Conservation (phyloP, 2,113 vertebrate species). For the Aepyceros melampus region DNA sequence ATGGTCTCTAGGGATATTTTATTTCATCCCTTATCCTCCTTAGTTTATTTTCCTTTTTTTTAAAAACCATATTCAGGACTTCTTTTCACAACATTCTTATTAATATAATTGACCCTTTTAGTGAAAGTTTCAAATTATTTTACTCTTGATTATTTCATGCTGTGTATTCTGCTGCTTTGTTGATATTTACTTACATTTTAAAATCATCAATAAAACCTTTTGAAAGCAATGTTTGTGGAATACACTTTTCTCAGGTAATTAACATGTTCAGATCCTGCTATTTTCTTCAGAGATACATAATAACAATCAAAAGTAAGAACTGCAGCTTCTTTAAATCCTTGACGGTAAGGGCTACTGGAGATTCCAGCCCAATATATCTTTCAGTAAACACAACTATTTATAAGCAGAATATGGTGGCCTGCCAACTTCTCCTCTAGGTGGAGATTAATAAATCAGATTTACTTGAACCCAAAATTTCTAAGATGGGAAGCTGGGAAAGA, state of each 20-base stretch:
- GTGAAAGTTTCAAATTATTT: constrained; percentile 12
- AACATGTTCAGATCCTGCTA: background rate
- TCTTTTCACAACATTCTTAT: background rate
- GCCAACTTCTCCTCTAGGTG: background rate
- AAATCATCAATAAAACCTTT: background rate
- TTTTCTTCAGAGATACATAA: background rate
- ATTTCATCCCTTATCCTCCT: background rate
- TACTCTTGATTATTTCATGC: background rate
- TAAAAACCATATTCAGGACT: background rate
- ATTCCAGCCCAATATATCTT: background rate
- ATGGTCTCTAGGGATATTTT: background rate
- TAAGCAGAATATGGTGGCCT: background rate
- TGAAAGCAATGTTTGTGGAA: background rate
- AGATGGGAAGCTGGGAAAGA: background rate
- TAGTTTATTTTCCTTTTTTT: background rate
- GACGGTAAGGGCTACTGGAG: background rate
- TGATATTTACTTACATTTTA: background rate
- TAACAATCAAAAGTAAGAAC: background rate
- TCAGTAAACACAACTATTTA: background rate
- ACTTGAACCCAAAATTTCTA: background rate
- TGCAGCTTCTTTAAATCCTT: background rate
- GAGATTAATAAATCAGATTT: background rate
- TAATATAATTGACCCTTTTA: background rate
- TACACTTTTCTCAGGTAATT: background rate
- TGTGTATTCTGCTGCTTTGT: background rate